phyloP scores from a whole-genome alignment of 2,888 invertebrate species.

The Drosophila yooni region DNA sequence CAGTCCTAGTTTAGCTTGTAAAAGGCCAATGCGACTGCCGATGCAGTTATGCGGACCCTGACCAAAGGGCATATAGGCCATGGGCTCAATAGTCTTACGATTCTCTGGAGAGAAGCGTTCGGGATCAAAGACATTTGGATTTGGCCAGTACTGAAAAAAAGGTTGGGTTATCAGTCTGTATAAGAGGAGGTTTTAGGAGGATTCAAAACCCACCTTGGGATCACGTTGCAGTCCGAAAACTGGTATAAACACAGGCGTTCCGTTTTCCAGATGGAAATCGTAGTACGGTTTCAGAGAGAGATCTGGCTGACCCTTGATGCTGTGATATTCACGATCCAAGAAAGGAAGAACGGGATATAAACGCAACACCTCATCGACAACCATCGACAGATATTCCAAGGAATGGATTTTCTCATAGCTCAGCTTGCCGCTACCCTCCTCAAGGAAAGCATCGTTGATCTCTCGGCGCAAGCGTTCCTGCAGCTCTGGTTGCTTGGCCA shows the following conservation, averaged over 20 bases:
- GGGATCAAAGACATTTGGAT: conserved; percentile 83
- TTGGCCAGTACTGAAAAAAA: conserved; percentile 77
- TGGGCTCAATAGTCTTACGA: conserved; percentile 67
- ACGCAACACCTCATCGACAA: conserved; percentile 83
- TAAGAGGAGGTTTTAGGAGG: no score
- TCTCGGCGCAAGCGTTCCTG: conserved; percentile 85
- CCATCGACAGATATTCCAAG: conserved; percentile 85
- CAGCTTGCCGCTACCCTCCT: conserved; percentile 80
- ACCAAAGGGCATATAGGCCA: conserved; percentile 82
- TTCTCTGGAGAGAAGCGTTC: conserved; percentile 82
- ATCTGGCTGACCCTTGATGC: conserved; percentile 53
- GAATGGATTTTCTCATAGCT: conserved; percentile 85
- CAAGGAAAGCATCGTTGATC: conserved; percentile 82
- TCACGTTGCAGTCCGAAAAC: conserved; percentile 82
- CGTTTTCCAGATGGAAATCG: conserved; percentile 75
- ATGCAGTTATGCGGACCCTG: conserved; percentile 83
- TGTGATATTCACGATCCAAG: conserved; percentile 81
- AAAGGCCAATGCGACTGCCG: conserved; percentile 82
- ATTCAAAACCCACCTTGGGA: conserved; percentile 73
- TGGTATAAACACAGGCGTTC: conserved; percentile 83
- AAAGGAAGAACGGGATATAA: conserved; percentile 84
- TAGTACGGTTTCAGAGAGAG: conserved; percentile 79
- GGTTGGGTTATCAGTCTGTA: neutral
- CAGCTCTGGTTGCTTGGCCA: conserved; percentile 83
- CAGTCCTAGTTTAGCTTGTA: conserved; percentile 82